Evolutionary conservation across 2,113 vertebrate species (phyloP).

Genomic region (Microcebus murinus): DNA sequence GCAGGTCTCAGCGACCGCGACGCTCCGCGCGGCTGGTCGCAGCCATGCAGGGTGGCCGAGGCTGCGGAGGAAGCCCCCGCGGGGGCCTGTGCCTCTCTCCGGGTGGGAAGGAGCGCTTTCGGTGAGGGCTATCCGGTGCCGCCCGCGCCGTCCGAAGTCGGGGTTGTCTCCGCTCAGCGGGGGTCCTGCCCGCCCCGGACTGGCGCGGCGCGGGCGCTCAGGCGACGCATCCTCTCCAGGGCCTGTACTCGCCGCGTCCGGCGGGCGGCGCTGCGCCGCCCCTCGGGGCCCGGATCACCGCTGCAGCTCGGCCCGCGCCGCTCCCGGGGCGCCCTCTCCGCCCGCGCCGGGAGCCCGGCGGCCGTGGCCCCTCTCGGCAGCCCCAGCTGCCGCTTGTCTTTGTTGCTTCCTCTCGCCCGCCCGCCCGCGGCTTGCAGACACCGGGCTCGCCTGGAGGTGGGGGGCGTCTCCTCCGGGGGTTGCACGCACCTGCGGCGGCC

Average conservation of each 20-base stretch:
- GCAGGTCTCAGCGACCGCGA: constrained; percentile 51
- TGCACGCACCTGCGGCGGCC: constrained; percentile 64
- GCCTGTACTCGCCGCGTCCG: constrained; percentile 49
- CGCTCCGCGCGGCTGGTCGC: constrained; percentile 10
- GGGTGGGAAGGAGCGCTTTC: not conserved
- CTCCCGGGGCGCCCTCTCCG: constrained; percentile 69
- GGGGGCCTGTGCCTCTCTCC: constrained; percentile 37
- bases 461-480: constrained; percentile 2
- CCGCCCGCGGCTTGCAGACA: constrained; percentile 44
- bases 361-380: constrained; percentile 69
- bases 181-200: not conserved
- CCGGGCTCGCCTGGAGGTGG: not conserved
- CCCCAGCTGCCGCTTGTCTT: constrained; percentile 73
- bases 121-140: not conserved
- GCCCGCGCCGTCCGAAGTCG: constrained; percentile 25
- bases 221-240: constrained; percentile 50
- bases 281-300: constrained; percentile 46
- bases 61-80: not conserved
- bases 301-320: constrained; percentile 61
- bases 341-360: constrained; percentile 47
- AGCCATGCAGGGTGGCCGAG: constrained; percentile 47
- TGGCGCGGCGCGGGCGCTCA: constrained; percentile 11
- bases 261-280: constrained; percentile 75
- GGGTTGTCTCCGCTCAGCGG: constrained; percentile 34
- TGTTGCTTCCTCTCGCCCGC: constrained; percentile 74